phyloP scores from a whole-genome alignment of 2,888 invertebrate genomes.

The Gymnoscelis rufifasciata region DNA sequence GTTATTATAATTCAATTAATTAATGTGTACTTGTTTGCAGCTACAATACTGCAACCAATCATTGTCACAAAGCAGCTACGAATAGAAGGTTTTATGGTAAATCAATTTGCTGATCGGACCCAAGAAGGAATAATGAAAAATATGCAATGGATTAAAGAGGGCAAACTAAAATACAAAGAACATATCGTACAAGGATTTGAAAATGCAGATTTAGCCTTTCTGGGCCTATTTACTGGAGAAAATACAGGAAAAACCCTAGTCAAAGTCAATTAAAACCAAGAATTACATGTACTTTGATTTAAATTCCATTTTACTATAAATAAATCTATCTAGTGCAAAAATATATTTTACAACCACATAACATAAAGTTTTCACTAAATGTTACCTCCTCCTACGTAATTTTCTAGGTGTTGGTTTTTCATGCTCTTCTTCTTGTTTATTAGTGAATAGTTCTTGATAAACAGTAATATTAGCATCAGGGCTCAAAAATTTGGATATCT shows the following conservation, averaged over 20 bases:
- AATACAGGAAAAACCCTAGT: conserved; percentile 84
- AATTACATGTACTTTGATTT: neutral
- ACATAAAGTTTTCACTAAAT: conserved; percentile 6
- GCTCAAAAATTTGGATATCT: conserved; percentile 63
- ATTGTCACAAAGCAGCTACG: conserved; percentile 79
- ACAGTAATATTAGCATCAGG: conserved; percentile 52
- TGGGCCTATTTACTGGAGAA: conserved; percentile 79
- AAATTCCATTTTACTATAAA: conserved; percentile 7
- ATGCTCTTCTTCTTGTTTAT: conserved; percentile 32
- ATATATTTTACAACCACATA: neutral
- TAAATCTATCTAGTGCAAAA: neutral
- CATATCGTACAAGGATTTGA: conserved; percentile 83
- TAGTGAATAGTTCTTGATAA: conserved; percentile 67
- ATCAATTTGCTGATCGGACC: conserved; percentile 75
- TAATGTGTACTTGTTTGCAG: no score
- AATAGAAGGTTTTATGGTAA: conserved; percentile 81
- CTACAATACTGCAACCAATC: conserved; percentile 67
- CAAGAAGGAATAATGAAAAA: conserved; percentile 80
- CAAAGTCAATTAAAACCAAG: conserved; percentile 55
- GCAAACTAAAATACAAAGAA: conserved; percentile 82
- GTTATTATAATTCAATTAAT: no score
- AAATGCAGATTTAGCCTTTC: conserved; percentile 81
- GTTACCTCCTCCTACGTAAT: conserved; percentile 40
- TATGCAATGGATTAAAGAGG: conserved; percentile 80
- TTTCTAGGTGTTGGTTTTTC: conserved; percentile 33